Evolutionary conservation across 2,797 vertebrate genomes (phyloP).

Genomic region (Crypturellus tataupa): DNA sequence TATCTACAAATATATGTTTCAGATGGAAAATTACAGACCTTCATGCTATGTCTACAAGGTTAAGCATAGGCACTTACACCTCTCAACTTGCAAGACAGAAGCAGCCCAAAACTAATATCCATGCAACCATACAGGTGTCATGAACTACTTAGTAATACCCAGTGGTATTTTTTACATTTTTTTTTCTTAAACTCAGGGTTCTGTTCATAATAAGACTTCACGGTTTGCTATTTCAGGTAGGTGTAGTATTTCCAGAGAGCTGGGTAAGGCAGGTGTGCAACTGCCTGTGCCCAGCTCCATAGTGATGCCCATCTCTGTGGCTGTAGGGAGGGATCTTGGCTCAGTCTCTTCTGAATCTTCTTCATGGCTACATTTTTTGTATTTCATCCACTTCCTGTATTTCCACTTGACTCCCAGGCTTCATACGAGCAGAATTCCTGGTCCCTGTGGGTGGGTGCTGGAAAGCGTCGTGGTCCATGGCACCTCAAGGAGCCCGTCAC

Average conservation of each 20-base stretch:
- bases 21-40: background rate
- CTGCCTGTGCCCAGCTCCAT: accelerated
- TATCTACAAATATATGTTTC: background rate
- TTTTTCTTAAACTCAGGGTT: background rate
- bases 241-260: background rate
- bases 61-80: background rate
- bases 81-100: background rate
- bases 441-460: background rate
- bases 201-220: background rate
- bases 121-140: background rate
- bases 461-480: accelerated
- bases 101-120: background rate
- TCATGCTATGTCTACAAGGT: background rate
- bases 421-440: background rate
- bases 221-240: too few relatives aligned
- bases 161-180: too few relatives aligned
- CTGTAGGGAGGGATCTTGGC: background rate
- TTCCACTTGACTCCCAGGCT: background rate
- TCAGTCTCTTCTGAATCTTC: background rate
- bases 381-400: background rate
- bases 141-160: background rate
- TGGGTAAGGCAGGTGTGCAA: background rate
- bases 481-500: background rate
- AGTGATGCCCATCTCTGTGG: background rate
- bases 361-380: background rate